Evolutionary conservation across 2,888 invertebrate species (phyloP), one percentile per base, ranked within the genome.

Genomic region (Emmelina monodactyla): DNA sequence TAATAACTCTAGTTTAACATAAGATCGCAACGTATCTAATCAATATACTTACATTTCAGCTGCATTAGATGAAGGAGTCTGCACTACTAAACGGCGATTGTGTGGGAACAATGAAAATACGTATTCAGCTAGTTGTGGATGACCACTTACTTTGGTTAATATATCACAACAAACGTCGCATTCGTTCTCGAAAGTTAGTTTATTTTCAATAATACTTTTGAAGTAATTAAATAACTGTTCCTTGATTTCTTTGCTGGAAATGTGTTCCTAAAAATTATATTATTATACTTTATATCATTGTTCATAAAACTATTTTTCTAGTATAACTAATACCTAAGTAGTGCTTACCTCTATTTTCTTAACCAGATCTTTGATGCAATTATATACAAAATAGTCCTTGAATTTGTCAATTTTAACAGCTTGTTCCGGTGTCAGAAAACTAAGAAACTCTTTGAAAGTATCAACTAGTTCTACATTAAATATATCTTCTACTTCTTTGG

Each of bases 91-190:
- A n/a, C n/a, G n/a, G n/a, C 13, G 6, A 4, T 13, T 47, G 36
- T 76, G 76, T 2, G 76, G 73, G 45, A 76, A 76, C 37, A 75
- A 37, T 0, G 48, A 45, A 47, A 68, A 70, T 0, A 64, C 56
- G 30, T 67, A 56, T n/a, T 40, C 38, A 0, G 73, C 72, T 1
- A 76, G 51, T 0, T 40, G 15, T 0, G 67, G 62, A n/a, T 58
- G 50, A 0, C 40, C 50, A 0, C 35, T 22, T 43, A 66, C 41
- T 0, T 34, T 34, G 1, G 37, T 14, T 4, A 78, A 41, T 5
- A 78, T 28, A 0, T 40, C 40, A 0, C 47, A 44, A 41, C 78
- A 78, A 2, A 67, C 53, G 15, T 58, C 52, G 32, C 79, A 78
- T n/a, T n/a, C n/a, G n/a, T n/a, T n/a, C n/a, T n/a, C n/a, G n/a